phyloP scores from a whole-genome alignment of 2,797 vertebrate species.

The Clarias laeviceps region DNA sequence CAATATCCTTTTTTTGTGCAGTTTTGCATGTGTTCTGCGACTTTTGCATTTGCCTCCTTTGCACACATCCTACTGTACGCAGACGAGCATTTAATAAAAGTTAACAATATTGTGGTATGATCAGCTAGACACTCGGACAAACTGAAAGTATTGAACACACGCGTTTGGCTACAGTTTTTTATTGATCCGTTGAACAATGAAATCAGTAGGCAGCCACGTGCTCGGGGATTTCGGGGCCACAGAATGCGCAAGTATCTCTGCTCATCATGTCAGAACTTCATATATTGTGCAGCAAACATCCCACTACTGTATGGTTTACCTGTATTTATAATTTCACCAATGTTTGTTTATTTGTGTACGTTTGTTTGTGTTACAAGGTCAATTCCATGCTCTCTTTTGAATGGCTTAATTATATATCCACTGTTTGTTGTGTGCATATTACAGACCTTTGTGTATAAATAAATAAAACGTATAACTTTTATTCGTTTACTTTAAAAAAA shows the following conservation, averaged over 20 bases:
- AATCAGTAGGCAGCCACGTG: conserved; percentile 76
- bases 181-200: conserved; percentile 76
- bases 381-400: not conserved
- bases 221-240: conserved; percentile 64
- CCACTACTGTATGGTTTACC: too few species aligned
- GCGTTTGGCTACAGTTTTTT: conserved; percentile 59
- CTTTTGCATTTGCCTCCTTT: conserved; percentile 5
- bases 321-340: not conserved
- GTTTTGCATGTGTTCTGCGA: not conserved
- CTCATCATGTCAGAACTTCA: conserved; percentile 31
- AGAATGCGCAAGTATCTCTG: conserved; percentile 29
- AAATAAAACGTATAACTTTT: not conserved
- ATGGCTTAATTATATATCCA: not conserved
- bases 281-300: not conserved
- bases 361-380: not conserved
- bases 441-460: not conserved
- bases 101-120: not conserved
- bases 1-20: not conserved
- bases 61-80: not conserved
- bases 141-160: not conserved
- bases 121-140: not conserved
- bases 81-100: not conserved
- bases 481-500: not conserved
- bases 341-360: not conserved
- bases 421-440: not conserved